Percentiles rank a stretch among this genome's conserved stretches.
These are phyloP conservation scores for Scolopax mira DNA, from an alignment of 2,113 vertebrate species.

Conservation along the genomic window DNA sequence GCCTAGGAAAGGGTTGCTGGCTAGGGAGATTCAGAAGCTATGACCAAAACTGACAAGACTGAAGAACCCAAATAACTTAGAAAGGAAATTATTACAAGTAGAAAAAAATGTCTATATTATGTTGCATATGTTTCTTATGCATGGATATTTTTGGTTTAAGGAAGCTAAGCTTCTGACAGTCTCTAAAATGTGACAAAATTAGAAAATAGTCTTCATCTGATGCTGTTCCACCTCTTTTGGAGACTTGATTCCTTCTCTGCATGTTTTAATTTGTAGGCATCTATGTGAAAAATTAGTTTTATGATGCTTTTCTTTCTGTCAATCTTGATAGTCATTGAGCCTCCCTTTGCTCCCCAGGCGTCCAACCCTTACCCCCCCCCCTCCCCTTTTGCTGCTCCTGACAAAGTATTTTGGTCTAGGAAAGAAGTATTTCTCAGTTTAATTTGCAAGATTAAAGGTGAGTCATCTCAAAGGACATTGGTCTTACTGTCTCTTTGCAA, in stretches of 20 bases:
- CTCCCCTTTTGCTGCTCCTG: background rate
- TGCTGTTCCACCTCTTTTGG: background rate
- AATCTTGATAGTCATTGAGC: background rate
- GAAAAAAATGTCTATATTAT: background rate
- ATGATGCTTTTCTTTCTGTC: background rate
- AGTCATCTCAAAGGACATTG: background rate
- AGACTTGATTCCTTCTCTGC: background rate
- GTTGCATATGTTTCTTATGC: background rate
- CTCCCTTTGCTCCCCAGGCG: background rate
- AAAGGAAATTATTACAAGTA: background rate
- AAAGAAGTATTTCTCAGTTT: background rate
- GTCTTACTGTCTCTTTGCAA: background rate
- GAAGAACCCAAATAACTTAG: background rate
- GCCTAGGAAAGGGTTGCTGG: background rate
- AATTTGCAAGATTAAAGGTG: background rate
- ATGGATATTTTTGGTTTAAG: background rate
- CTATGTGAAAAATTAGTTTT: background rate
- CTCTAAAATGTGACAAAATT: background rate
- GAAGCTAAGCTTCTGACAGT: background rate
- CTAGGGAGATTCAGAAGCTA: background rate
- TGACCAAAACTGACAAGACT: background rate
- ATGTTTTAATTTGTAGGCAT: background rate
- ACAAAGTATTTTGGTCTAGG: background rate
- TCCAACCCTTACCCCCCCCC: rapidly evolving
- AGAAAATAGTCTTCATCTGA: background rate